Evolutionary conservation across 1,140 invertebrate genomes (phyloP), one percentile per base, ranked within the genome.

Genomic region (Chironomus striatipennis): DNA sequence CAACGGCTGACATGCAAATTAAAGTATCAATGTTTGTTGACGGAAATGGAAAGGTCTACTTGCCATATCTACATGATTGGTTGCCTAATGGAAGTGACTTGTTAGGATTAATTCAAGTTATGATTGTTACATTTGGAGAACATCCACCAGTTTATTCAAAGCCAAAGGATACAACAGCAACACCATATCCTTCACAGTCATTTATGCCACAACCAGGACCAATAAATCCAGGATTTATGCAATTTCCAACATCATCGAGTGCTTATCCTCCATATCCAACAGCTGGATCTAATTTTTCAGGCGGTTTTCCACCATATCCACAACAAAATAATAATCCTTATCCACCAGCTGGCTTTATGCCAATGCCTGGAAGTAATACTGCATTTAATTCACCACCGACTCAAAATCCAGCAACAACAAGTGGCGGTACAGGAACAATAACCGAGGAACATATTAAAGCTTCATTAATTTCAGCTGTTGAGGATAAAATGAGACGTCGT

Each of bases 41-140:
- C 83, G 90, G 92, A 76, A 97, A 91, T 85, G 98, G 98, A 24
- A 96, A 96, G 85, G 90, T 99, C 75, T 98, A 98, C 84, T 85
- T 99, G 76, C 97, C 97, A 7, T 99, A 98, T 86, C 85, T 99
- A 73, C 93, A 97, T 79, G 93, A 98, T 78, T 99, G 98, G 98
- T 88, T 89, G 78, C 88, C 91, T 77, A 88, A 89, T 79, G 83
- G 86, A 17, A 97, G 95, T 3, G 94, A 97, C 83, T 83, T 98
- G 76, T 80, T 92, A 7, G 90, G 90, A 42, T 84, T 98, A 9
- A 93, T 98, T 78, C 92, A 96, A 85, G 88, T 97, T 43, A 93
- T 99, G 91, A 92, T 93, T 74, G 87, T 91, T 73, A 92, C 92
- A 24, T 99, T 99, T 87, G 93, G 96, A 43, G 96, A 99, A 75